A percentile compares a stretch with the other conserved stretches of the same genome.
Conservation (phyloP, 2,797 vertebrate species). For the Pipistrellus pygmaeus region DNA sequence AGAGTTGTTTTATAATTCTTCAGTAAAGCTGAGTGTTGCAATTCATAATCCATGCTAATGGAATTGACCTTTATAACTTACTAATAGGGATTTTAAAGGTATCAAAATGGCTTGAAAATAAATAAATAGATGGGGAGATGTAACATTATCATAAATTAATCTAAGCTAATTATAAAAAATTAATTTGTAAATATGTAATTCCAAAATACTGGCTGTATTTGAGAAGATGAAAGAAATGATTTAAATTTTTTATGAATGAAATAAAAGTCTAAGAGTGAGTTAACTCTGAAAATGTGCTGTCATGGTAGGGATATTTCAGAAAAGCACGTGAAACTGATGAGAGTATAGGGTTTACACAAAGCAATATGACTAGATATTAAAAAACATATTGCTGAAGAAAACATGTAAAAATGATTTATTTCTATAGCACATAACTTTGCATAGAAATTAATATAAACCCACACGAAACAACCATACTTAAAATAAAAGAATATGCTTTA, state of each 20-base stretch:
- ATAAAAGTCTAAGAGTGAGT: background rate
- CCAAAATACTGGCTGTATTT: background rate
- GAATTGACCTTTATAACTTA: constrained; percentile 62
- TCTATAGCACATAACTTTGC: background rate
- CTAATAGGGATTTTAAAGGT: constrained; percentile 57
- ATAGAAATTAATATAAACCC: background rate
- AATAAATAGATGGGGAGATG: background rate
- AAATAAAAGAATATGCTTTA: background rate
- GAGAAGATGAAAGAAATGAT: background rate
- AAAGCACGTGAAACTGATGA: background rate
- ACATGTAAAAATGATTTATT: background rate
- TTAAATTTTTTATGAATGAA: background rate
- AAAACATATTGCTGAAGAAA: constrained; percentile 10
- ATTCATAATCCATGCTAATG: constrained; percentile 46
- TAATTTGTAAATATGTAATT: background rate
- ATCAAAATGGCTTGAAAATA: constrained; percentile 64
- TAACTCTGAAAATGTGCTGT: background rate
- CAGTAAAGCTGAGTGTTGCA: constrained; percentile 53
- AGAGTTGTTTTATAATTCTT: constrained; percentile 58
- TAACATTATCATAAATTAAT: background rate
- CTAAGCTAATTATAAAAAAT: background rate
- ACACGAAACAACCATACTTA: background rate
- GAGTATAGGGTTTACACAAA: background rate
- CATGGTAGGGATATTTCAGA: background rate
- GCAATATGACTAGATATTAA: background rate